Percentiles rank a stretch among this genome's conserved stretches.
Conservation (phyloP, 92 coral and sea anemone species). For the Heteractis magnifica region DNA sequence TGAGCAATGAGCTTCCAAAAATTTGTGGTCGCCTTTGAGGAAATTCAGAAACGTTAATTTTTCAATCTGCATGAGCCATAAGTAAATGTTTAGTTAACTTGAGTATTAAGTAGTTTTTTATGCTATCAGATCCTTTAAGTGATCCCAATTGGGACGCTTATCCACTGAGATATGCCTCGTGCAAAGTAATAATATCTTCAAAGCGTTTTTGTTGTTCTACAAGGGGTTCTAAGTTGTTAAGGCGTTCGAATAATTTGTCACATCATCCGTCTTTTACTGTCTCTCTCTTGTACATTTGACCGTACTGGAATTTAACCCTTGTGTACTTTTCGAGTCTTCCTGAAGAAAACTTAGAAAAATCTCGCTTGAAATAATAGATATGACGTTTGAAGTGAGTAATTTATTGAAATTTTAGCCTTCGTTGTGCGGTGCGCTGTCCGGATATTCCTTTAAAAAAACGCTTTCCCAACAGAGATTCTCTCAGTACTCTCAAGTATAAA, state of each 20-base stretch:
- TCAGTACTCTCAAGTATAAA: not conserved
- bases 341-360: not conserved
- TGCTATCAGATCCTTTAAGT: conserved; percentile 15
- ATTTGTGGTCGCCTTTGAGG: conserved; percentile 56
- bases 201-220: not conserved
- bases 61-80: not conserved
- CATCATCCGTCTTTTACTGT: conserved; percentile 1
- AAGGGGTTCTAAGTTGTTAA: not conserved
- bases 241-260: not conserved
- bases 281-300: not conserved
- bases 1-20: conserved; percentile 59
- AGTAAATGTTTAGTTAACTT: conserved; percentile 20
- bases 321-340: not conserved
- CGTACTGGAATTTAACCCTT: not conserved
- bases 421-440: not conserved
- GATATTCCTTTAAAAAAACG: not conserved
- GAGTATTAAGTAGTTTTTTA: conserved; percentile 12
- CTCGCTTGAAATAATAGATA: not conserved
- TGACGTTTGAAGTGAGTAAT: conserved; percentile 1
- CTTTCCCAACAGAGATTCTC: not conserved
- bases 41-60: conserved; percentile 22
- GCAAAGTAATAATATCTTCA: not conserved
- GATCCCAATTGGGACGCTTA: conserved; percentile 1
- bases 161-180: not conserved
- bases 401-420: not conserved